Conservation (phyloP, 2,113 vertebrate genomes). For the Strigops habroptila region DNA sequence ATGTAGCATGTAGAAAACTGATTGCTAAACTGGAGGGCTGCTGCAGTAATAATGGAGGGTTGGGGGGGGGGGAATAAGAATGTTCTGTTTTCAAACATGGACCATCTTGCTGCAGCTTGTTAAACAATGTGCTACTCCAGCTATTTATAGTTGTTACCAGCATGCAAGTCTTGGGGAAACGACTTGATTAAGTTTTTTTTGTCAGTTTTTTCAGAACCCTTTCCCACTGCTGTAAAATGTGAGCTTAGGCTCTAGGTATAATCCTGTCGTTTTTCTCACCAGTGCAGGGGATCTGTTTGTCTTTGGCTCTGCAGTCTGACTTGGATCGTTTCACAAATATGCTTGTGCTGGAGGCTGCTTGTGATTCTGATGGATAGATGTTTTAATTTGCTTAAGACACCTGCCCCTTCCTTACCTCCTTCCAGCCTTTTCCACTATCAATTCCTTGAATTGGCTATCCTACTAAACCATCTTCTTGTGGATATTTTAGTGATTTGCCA, state of each 20-base stretch:
- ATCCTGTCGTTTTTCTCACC: constrained; percentile 57
- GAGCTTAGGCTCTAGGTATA: constrained; percentile 50
- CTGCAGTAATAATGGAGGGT: constrained; percentile 51
- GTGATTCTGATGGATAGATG: neutral
- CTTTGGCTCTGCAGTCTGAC: constrained; percentile 53
- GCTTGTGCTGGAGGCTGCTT: constrained; percentile 13
- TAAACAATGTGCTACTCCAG: constrained; percentile 62
- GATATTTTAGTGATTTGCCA: neutral
- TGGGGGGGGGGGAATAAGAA: neutral
- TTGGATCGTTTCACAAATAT: constrained; percentile 3
- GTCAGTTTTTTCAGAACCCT: constrained; percentile 26
- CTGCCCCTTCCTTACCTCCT: constrained; percentile 34
- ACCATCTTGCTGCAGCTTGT: constrained; percentile 51
- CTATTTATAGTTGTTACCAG: constrained; percentile 60
- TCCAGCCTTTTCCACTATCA: neutral
- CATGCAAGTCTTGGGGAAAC: constrained; percentile 60
- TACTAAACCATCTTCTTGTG: neutral
- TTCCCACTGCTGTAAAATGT: constrained; percentile 49
- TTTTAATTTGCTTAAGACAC: constrained; percentile 32
- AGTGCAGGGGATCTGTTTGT: constrained; percentile 37
- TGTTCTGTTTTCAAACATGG: constrained; percentile 54
- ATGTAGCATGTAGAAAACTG: neutral
- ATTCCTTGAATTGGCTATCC: constrained; percentile 8
- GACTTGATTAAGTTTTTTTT: constrained; percentile 20
- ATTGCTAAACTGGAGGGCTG: constrained; percentile 28